phyloP scores from a whole-genome alignment of 2,113 vertebrate genomes.

The Brachyistius frenatus region DNA sequence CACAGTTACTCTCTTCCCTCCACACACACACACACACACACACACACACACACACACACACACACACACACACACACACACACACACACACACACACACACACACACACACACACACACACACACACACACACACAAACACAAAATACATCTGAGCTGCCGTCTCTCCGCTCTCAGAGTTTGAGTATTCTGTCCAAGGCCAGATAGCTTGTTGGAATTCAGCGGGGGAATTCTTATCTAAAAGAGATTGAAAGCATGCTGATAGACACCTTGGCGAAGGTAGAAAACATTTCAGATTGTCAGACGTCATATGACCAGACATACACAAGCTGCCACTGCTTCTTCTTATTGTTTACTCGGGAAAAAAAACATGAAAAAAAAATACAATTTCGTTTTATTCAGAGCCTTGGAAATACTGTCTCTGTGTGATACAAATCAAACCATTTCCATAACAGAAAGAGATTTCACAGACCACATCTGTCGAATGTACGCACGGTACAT shows the following conservation, averaged over 20 bases:
- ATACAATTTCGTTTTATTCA: background rate
- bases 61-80: background rate
- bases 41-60: slow-evolving; percentile 17
- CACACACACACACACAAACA: background rate
- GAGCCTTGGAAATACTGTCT: background rate
- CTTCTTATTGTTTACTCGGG: background rate
- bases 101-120: slow-evolving; percentile 17
- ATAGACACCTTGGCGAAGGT: slow-evolving; percentile 49
- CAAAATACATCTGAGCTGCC: slow-evolving; percentile 24
- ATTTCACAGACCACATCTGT: background rate
- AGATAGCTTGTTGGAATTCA: slow-evolving; percentile 66
- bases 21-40: slow-evolving; percentile 10
- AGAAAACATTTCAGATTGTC: slow-evolving; percentile 49
- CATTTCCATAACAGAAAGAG: background rate
- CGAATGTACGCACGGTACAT: background rate
- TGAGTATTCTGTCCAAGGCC: slow-evolving; percentile 63
- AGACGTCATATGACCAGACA: slow-evolving; percentile 16
- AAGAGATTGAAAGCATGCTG: slow-evolving; percentile 56
- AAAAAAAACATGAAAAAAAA: background rate
- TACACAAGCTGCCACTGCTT: slow-evolving; percentile 3
- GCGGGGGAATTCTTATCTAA: slow-evolving; percentile 45
- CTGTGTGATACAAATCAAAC: too few species aligned
- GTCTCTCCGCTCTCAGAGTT: slow-evolving; percentile 40
- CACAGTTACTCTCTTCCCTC: slow-evolving; percentile 9
- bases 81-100: slow-evolving; percentile 29